Evolutionary conservation across 2,113 vertebrate genomes (phyloP), one percentile per base, ranked within the genome.

Genomic region (Psilopsiagon aurifrons): DNA sequence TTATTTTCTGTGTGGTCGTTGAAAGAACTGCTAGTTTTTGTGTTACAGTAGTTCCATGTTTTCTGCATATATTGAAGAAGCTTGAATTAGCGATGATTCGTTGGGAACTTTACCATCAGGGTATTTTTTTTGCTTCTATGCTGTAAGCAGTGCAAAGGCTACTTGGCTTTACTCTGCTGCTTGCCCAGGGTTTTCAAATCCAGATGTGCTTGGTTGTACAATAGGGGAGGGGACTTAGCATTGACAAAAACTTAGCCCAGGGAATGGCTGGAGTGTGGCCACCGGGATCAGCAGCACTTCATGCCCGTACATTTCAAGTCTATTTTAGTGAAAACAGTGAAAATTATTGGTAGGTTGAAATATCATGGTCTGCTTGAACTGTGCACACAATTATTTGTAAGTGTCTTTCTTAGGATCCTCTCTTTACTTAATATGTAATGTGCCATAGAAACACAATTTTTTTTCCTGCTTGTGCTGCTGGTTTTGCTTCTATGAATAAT

Each of bases 231-330:
- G 55, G 52, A 44, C 7, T 12, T 12, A 24, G 13, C 12, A 8
- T 0, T 63, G 55, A 23, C 49, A 41, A 22, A 39, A 29, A 14
- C 12, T 27, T 6, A 43, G 64, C 46, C 12, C 11, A 23, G 15
- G n/a, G 27, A 17, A 17, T 0, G 4, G 49, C 33, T 0, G 0
- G 22, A 46, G 10, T 12, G 8, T 33, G 66, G 19, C 35, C 8
- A 5, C 1, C n/a, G 20, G 14, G 7, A 17, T 84, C 28, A 39
- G 37, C 33, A 23, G 62, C 11, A 23, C 75, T 52, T 24, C 22
- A 10, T 31, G 17, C 46, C n/a, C 20, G 1, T 20, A 8, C 0
- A 0, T n/a, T 74, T 74, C 22, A 27, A 55, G 20, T n/a, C 19
- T 20, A 13, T 49, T 49, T 49, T 49, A 24, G 23, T 49, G 47